Evolutionary conservation across 2,888 invertebrate species (phyloP).

Genomic region (Caenorhabditis zanzibari): DNA sequence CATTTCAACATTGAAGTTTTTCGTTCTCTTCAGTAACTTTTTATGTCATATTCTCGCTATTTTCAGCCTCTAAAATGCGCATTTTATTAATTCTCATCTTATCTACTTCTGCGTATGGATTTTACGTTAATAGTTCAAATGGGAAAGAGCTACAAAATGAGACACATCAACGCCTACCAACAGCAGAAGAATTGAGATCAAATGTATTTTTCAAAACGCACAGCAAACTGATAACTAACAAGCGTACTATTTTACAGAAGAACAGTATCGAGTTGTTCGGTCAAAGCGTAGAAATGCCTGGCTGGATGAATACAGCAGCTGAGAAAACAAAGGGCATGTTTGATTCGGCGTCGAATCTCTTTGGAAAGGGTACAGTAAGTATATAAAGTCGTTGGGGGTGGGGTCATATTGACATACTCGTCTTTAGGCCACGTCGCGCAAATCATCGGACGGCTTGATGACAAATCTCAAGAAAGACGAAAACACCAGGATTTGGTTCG

Average conservation of each 20-base stretch:
- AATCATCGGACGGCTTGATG: slow-evolving; percentile 46
- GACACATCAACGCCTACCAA: neutral
- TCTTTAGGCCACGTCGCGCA: slow-evolving; percentile 53
- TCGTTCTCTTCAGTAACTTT: neutral
- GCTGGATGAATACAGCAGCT: slow-evolving; percentile 54
- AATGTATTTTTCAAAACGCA: neutral
- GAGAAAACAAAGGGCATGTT: slow-evolving; percentile 56
- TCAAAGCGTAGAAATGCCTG: slow-evolving; percentile 34
- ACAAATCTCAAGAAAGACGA: slow-evolving; percentile 52
- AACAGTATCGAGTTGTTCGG: slow-evolving; percentile 60
- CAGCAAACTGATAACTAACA: no score
- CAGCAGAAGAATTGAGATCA: slow-evolving; percentile 26
- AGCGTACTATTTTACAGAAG: neutral
- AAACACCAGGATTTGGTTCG: slow-evolving; percentile 46
- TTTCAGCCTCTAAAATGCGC: slow-evolving; percentile 7
- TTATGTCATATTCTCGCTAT: neutral
- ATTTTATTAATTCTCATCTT: neutral
- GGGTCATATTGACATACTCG: slow-evolving; percentile 38
- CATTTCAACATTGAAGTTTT: no score
- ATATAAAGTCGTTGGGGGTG: slow-evolving; percentile 13
- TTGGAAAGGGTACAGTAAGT: slow-evolving; percentile 55
- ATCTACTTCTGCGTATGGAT: neutral
- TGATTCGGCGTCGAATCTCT: slow-evolving; percentile 52
- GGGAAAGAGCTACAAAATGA: neutral
- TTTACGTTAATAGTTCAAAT: slow-evolving; percentile 9